Evolutionary conservation across 1,140 invertebrate species (phyloP).

Genomic region (Heterodera schachtii): DNA sequence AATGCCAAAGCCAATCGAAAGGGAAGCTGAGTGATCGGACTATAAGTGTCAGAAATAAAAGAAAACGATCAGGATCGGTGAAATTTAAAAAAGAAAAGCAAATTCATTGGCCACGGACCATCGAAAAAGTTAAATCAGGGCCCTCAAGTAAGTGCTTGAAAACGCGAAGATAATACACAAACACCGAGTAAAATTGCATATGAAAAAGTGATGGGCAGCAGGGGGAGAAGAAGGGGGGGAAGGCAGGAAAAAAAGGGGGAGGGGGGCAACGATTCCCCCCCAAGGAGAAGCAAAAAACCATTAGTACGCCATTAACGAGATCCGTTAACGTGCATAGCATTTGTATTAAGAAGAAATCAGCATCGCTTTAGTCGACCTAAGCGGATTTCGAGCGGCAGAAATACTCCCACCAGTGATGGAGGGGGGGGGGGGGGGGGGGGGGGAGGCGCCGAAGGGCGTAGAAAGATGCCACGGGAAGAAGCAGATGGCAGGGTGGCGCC

Average conservation of each 20-base stretch:
- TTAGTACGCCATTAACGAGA: background rate
- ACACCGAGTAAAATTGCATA: background rate
- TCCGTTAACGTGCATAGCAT: background rate
- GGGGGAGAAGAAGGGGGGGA: background rate
- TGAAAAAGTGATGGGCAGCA: background rate
- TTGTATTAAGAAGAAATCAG: background rate
- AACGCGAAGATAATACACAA: background rate
- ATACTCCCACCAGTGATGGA: background rate
- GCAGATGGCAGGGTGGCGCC: background rate
- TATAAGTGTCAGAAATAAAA: too few species aligned
- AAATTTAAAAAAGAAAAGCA: too few species aligned
- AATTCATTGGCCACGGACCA: too few species aligned
- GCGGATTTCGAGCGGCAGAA: constrained; percentile 1
- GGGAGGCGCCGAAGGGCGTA: too few species aligned
- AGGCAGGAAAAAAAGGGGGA: background rate
- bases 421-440: too few species aligned
- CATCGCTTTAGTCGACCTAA: background rate
- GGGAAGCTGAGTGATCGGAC: too few species aligned
- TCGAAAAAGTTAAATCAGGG: too few species aligned
- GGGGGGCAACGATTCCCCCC: too few species aligned
- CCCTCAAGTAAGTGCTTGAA: too few species aligned
- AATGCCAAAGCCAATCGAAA: too few species aligned
- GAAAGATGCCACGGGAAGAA: background rate
- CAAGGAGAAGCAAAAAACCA: background rate
- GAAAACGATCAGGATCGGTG: too few species aligned